These are phyloP conservation scores for Seriola dumerili DNA, from an alignment of 2,113 vertebrate genomes.

Conservation along the genomic window DNA sequence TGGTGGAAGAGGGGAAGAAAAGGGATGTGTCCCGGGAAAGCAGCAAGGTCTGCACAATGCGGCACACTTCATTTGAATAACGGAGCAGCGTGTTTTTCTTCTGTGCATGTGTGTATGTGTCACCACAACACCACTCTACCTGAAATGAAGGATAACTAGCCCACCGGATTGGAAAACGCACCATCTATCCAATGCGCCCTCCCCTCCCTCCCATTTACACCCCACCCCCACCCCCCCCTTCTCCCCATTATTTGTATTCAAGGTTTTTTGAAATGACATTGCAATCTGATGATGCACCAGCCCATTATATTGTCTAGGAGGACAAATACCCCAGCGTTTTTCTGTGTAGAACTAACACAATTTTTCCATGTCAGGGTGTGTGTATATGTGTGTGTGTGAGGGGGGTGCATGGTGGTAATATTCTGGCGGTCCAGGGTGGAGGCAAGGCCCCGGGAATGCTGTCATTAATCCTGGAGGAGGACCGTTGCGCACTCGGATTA, in stretches of 20 bases:
- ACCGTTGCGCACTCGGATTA: constrained; percentile 98
- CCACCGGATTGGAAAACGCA: constrained; percentile 93
- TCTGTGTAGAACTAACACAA: constrained; percentile 99
- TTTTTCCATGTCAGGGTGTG: constrained; percentile 99
- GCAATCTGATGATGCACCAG: constrained; percentile 99
- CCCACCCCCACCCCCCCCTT: background rate
- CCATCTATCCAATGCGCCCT: constrained; percentile 88
- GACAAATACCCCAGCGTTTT: constrained; percentile 99
- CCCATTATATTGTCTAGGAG: constrained; percentile 99
- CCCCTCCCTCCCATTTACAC: constrained; percentile 49
- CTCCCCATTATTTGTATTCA: constrained; percentile 99
- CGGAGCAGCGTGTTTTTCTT: constrained; percentile 69
- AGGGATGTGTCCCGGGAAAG: constrained; percentile 81
- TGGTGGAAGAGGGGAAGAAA: constrained; percentile 70
- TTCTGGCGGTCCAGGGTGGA: constrained; percentile 90
- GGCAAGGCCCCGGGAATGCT: constrained; percentile 94
- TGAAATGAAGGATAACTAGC: constrained; percentile 90
- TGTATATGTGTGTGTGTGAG: constrained; percentile 83
- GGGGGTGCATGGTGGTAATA: constrained; percentile 89
- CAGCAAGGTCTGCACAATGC: constrained; percentile 84
- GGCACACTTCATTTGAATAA: constrained; percentile 87
- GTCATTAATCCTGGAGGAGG: constrained; percentile 99
- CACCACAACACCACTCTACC: constrained; percentile 79
- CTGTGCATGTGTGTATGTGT: constrained; percentile 64
- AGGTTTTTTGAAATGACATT: constrained; percentile 99